Conservation (phyloP, 2,888 invertebrate species). For the Calliphora vomitoria region DNA sequence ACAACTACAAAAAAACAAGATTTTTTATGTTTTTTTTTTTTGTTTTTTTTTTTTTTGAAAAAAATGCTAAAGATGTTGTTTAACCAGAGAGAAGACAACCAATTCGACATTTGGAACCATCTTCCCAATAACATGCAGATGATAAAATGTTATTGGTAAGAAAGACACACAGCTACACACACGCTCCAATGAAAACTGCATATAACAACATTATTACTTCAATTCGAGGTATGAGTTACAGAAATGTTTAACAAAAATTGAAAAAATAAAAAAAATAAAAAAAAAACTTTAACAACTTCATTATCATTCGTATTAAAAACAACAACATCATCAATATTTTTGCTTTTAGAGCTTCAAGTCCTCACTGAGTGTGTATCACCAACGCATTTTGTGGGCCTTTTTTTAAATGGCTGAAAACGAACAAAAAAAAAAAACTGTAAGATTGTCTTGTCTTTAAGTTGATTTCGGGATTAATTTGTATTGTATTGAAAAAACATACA, state of each 20-base stretch:
- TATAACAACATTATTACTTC: constrained; percentile 71
- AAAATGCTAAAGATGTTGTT: constrained; percentile 73
- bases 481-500: constrained; percentile 73
- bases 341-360: constrained; percentile 38
- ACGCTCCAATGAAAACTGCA: constrained; percentile 62
- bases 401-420: constrained; percentile 41
- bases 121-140: constrained; percentile 72
- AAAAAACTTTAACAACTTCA: constrained; percentile 63
- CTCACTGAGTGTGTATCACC: constrained; percentile 59
- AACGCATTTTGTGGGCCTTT: constrained; percentile 68
- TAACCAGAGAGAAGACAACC: constrained; percentile 71
- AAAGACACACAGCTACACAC: not conserved
- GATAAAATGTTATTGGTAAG: constrained; percentile 62
- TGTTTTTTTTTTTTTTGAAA: not conserved
- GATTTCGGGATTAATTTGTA: constrained; percentile 83
- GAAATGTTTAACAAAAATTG: constrained; percentile 36
- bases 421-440: constrained; percentile 44
- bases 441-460: constrained; percentile 79
- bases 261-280: too few species aligned
- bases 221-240: constrained; percentile 56
- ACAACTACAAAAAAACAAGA: constrained; percentile 43
- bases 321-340: constrained; percentile 37
- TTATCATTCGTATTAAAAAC: constrained; percentile 53
- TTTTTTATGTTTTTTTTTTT: constrained; percentile 15
- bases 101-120: constrained; percentile 68